Evolutionary conservation across 2,888 invertebrate genomes (phyloP), one percentile per base, ranked within the genome.

Genomic region (Ophion obscuratus): DNA sequence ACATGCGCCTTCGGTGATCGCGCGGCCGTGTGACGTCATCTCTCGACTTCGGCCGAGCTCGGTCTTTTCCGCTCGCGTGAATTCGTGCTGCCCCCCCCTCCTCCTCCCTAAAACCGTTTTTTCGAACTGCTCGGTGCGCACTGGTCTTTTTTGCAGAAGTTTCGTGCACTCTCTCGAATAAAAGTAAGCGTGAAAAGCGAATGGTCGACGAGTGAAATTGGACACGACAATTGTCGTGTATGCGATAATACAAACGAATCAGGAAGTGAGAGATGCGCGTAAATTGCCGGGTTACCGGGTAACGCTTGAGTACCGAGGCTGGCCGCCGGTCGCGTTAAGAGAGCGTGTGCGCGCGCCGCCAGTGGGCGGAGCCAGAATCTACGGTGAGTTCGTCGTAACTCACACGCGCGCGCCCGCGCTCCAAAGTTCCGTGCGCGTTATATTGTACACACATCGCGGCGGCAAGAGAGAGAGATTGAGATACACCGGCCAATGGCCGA

Each of bases 401-500:
- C 36, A 36, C 20, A 9, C 31, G 31, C n/a, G 47, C 47, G 47
- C 47, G 47, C 47, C 17, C 14, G 47, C 47, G 47, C 47, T 11
- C 47, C 47, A 47, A 47, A 57, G 14, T 77, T 77, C 53, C 24
- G 11, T 77, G 24, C 57, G 66, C 76, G 66, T 67, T 53, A 40
- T 53, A 17, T 47, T 53, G 14, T 71, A 71, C 57, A 77, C 57
- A 67, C 57, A 67, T 20, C 36, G 67, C 9, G 40, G 47, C 17
- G 24, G 36, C 47, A 47, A 47, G 47, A 47, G 14, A 47, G 47
- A 47, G 14, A 47, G 47, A 47, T 47, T 11, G 47, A 47, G 75
- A 68, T 77, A 78, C 62, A 86, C 86, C 86, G 86, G 86, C 83
- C 86, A 86, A 91, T 89, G 89, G 89, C 89, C 88, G 89, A 88